Percentiles rank a stretch among this genome's conserved stretches.
Conservation (phyloP, 1,140 invertebrate genomes). For the Drosophila mojavensis region DNA sequence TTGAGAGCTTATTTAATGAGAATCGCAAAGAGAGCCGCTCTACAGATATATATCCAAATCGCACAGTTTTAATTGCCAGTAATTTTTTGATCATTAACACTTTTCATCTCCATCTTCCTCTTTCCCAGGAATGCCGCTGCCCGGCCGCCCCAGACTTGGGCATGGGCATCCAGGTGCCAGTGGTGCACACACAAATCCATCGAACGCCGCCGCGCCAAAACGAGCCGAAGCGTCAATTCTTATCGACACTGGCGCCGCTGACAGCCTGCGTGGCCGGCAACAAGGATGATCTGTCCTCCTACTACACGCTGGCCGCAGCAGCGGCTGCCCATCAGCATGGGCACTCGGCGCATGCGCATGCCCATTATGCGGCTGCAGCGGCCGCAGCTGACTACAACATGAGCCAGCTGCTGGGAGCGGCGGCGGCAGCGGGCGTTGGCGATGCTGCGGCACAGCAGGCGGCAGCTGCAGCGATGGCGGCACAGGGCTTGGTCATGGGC, state of each 20-base stretch:
- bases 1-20: too few species aligned
- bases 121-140: slow-evolving; percentile 74
- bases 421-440: slow-evolving; percentile 66
- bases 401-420: slow-evolving; percentile 87
- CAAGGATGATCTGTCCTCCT: slow-evolving; percentile 88
- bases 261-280: slow-evolving; percentile 89
- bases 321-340: slow-evolving; percentile 84
- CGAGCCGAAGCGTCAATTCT: slow-evolving; percentile 88
- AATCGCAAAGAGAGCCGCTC: too few species aligned
- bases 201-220: slow-evolving; percentile 80
- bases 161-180: slow-evolving; percentile 85
- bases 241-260: slow-evolving; percentile 90
- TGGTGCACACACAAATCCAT: slow-evolving; percentile 80
- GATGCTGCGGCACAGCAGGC: slow-evolving; percentile 55
- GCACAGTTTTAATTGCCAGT: too few species aligned
- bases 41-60: too few species aligned
- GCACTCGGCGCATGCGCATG: slow-evolving; percentile 65
- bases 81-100: neutral
- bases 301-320: slow-evolving; percentile 87
- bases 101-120: neutral
- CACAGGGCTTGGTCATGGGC: slow-evolving; percentile 42
- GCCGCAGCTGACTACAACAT: slow-evolving; percentile 87
- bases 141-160: slow-evolving; percentile 86
- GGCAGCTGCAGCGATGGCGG: slow-evolving; percentile 53
- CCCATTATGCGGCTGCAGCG: slow-evolving; percentile 83